phyloP scores from a whole-genome alignment of 1,140 invertebrate genomes.

The Bombus sylvicola region DNA sequence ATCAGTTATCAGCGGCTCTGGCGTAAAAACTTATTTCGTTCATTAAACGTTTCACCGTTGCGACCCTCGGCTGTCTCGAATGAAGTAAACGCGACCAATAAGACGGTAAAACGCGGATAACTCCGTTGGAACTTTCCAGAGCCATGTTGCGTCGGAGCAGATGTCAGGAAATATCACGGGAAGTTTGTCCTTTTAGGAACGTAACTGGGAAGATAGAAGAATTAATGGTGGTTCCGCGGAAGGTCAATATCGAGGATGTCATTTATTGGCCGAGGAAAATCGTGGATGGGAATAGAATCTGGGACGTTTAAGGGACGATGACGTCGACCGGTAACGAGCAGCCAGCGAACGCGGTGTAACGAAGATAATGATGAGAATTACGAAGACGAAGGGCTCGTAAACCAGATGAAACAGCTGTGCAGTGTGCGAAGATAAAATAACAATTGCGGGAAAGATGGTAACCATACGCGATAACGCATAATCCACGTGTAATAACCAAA shows the following conservation, averaged over 20 bases:
- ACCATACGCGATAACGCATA: background rate
- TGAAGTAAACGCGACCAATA: background rate
- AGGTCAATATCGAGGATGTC: constrained; percentile 12
- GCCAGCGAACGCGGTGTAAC: background rate
- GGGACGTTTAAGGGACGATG: background rate
- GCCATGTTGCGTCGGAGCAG: background rate
- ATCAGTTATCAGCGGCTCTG: too few species aligned
- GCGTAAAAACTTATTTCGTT: too few species aligned
- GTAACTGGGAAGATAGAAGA: background rate
- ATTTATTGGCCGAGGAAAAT: background rate
- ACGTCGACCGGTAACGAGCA: background rate
- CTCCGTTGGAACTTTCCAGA: too few species aligned
- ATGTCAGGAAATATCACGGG: background rate
- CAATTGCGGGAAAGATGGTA: background rate
- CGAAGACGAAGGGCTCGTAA: background rate
- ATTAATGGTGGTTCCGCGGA: constrained; percentile 1
- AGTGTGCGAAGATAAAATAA: background rate
- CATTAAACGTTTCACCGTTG: background rate
- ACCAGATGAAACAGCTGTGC: background rate
- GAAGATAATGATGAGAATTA: constrained; percentile 3
- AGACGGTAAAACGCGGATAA: background rate
- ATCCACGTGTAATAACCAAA: background rate
- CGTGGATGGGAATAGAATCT: background rate
- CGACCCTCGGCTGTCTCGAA: background rate
- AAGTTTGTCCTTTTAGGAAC: background rate